Percentiles rank a stretch among this genome's conserved stretches.
These are phyloP conservation scores for Drosophila nigritarsus DNA, from an alignment of 2,888 invertebrate genomes.

Conservation along the genomic window DNA sequence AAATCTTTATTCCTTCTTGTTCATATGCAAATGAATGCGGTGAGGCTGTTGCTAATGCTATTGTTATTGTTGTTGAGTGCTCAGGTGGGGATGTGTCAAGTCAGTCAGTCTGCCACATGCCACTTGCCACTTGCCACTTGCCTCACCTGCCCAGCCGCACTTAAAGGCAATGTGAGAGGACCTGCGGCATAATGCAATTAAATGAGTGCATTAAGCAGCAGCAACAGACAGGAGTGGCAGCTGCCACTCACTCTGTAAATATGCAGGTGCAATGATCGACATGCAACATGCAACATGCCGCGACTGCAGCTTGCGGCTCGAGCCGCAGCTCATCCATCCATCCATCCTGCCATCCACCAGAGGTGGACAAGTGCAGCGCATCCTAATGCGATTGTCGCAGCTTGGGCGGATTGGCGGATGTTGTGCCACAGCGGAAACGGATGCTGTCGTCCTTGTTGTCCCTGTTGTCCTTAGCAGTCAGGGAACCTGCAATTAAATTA, in stretches of 20 bases:
- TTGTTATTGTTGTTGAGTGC: constrained; percentile 46
- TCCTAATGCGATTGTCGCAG: constrained; percentile 77
- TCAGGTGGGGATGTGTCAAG: constrained; percentile 28
- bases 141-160: constrained; percentile 38
- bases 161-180: constrained; percentile 60
- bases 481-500: constrained; percentile 72
- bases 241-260: not conserved
- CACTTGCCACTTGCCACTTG: constrained; percentile 22
- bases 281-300: constrained; percentile 11
- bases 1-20: constrained; percentile 31
- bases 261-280: constrained; percentile 64
- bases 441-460: constrained; percentile 49
- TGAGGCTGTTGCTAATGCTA: constrained; percentile 19
- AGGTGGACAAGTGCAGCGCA: constrained; percentile 52
- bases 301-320: constrained; percentile 11
- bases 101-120: constrained; percentile 15
- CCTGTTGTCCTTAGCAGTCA: constrained; percentile 10
- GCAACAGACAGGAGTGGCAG: constrained; percentile 8
- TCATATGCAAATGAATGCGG: constrained; percentile 77
- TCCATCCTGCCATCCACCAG: constrained; percentile 53
- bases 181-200: constrained; percentile 81
- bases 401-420: constrained; percentile 63
- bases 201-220: constrained; percentile 74
- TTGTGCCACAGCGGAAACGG: constrained; percentile 68
- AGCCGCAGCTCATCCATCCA: constrained; percentile 58